Conservation (phyloP, 1,140 invertebrate species). For the Tetragnatha versicolor region DNA sequence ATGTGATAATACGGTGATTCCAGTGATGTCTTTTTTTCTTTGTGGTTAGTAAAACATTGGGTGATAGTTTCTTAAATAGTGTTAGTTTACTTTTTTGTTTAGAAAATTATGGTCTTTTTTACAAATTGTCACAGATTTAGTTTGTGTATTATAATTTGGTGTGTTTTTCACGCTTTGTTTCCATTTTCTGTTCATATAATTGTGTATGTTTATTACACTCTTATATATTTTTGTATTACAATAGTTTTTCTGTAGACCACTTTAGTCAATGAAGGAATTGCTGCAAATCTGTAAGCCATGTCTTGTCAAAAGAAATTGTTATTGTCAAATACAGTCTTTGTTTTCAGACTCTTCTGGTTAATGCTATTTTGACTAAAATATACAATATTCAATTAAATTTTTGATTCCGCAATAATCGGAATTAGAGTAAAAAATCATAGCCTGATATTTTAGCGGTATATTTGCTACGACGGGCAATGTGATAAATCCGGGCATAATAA, state of each 20-base stretch:
- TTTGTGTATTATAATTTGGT: constrained; percentile 48
- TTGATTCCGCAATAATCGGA: too few species aligned
- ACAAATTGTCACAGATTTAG: constrained; percentile 47
- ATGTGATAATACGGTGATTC: constrained; percentile 56
- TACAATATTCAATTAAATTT: too few species aligned
- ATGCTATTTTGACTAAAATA: too few species aligned
- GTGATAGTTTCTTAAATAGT: constrained; percentile 53
- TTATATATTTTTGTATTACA: constrained; percentile 46
- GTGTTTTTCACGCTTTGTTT: constrained; percentile 36
- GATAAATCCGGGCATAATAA: too few species aligned
- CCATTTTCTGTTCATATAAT: constrained; percentile 16
- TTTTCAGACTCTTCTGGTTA: too few species aligned
- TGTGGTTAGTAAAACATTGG: constrained; percentile 52
- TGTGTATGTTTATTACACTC: constrained; percentile 13
- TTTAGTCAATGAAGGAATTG: constrained; percentile 30
- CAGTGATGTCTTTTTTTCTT: constrained; percentile 53
- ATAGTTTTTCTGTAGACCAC: constrained; percentile 41
- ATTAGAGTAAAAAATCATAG: too few species aligned
- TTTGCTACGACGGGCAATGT: too few species aligned
- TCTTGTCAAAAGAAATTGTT: constrained; percentile 53
- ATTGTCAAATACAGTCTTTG: constrained; percentile 54
- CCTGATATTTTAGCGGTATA: too few species aligned
- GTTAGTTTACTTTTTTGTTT: constrained; percentile 47
- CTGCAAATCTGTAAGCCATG: constrained; percentile 41
- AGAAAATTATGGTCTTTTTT: constrained; percentile 47